phyloP scores from a whole-genome alignment of 2,797 vertebrate species.

The Myotis findleyi region DNA sequence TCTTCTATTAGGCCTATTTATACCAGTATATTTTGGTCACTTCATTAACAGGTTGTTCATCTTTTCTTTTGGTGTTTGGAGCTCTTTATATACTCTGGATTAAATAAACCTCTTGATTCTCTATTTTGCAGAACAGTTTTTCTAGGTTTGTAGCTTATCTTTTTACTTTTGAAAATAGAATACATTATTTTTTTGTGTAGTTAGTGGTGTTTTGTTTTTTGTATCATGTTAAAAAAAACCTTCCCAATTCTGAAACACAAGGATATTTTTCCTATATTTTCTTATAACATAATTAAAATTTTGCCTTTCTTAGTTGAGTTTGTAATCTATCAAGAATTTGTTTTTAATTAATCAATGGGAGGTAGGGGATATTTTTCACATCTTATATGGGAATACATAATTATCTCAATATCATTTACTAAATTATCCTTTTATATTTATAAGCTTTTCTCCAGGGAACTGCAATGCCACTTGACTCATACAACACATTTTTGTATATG shows the following conservation, averaged over 20 bases:
- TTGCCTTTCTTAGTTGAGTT: constrained; percentile 9
- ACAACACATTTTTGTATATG: not conserved
- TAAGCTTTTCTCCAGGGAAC: not conserved
- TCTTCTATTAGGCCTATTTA: not conserved
- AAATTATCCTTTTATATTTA: not conserved
- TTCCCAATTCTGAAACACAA: not conserved
- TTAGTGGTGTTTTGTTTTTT: not conserved
- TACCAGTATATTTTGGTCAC: not conserved
- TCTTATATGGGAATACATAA: not conserved
- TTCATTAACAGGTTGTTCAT: not conserved
- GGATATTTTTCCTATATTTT: not conserved
- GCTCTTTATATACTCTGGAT: not conserved
- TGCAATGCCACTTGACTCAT: not conserved
- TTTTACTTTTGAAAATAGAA: not conserved
- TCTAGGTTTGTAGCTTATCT: not conserved
- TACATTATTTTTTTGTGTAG: not conserved
- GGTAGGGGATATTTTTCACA: not conserved
- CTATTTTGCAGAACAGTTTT: not conserved
- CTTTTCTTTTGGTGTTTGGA: not conserved
- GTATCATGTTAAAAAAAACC: not conserved
- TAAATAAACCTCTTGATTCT: not conserved
- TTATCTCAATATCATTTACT: not conserved
- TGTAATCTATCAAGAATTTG: not conserved
- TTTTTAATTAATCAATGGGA: not conserved
- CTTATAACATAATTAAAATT: not conserved